Evolutionary conservation across 2,113 vertebrate species (phyloP).

Genomic region (Nesoenas mayeri): DNA sequence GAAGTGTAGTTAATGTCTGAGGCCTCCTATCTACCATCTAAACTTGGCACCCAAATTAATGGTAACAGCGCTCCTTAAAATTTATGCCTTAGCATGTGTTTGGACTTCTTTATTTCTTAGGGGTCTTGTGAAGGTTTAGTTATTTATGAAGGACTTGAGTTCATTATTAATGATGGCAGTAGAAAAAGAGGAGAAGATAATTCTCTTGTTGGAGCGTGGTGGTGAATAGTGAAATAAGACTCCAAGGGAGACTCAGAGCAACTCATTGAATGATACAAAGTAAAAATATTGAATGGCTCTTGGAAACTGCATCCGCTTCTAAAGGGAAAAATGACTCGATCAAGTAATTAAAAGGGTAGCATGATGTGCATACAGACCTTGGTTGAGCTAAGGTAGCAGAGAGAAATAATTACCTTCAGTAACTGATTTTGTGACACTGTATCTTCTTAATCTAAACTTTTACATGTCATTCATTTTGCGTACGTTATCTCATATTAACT

Average conservation of each 20-base stretch:
- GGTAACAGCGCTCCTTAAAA: not conserved
- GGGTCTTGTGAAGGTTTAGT: not conserved
- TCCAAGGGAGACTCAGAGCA: not conserved
- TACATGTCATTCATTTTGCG: not conserved
- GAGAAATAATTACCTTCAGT: not conserved
- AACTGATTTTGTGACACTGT: not conserved
- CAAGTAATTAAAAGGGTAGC: not conserved
- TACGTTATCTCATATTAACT: not conserved
- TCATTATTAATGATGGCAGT: not conserved
- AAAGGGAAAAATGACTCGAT: not conserved
- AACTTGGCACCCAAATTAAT: not conserved
- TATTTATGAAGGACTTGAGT: not conserved
- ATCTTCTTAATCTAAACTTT: not conserved
- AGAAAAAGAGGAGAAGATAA: not conserved
- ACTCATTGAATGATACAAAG: not conserved
- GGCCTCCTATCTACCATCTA: not conserved
- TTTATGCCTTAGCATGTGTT: not conserved
- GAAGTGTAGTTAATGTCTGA: not conserved
- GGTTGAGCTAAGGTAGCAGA: not conserved
- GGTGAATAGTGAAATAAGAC: not conserved
- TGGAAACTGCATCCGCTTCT: not conserved
- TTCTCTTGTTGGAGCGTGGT: not conserved
- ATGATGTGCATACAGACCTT: not conserved
- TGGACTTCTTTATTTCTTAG: not conserved
- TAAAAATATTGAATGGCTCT: not conserved